A percentile compares a stretch with the other conserved stretches of the same genome.
Conservation (phyloP, 2,888 invertebrate genomes). For the Chironomus tentans region DNA sequence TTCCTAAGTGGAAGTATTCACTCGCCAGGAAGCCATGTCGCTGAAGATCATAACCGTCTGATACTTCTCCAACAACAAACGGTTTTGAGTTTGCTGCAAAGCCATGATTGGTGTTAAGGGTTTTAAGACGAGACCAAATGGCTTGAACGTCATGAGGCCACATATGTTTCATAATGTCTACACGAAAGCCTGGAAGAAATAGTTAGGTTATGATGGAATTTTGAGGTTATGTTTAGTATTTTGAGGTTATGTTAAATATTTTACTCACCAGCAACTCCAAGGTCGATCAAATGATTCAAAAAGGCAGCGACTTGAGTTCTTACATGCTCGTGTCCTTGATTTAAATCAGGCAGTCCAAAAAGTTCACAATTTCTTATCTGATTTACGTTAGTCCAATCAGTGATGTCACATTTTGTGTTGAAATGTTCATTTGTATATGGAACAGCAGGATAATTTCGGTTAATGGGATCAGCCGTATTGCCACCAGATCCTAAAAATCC, state of each 20-base stretch:
- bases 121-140: constrained; percentile 54
- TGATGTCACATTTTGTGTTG: constrained; percentile 54
- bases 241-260: too few species aligned
- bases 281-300: constrained; percentile 45
- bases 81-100: constrained; percentile 56
- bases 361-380: constrained; percentile 64
- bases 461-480: constrained; percentile 47
- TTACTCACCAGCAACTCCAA: constrained; percentile 59
- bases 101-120: constrained; percentile 55
- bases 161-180: constrained; percentile 74
- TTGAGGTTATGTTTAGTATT: background rate
- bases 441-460: constrained; percentile 51
- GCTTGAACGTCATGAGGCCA: constrained; percentile 60
- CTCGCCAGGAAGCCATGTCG: constrained; percentile 30
- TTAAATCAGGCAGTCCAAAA: constrained; percentile 63
- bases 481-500: constrained; percentile 52
- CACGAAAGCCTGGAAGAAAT: constrained; percentile 52
- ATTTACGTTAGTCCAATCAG: constrained; percentile 54
- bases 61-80: constrained; percentile 67
- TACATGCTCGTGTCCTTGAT: constrained; percentile 58
- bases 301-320: constrained; percentile 46
- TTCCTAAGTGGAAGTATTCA: constrained; percentile 48
- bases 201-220: background rate
- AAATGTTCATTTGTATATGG: constrained; percentile 62
- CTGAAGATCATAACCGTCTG: constrained; percentile 42